Evolutionary conservation across 2,888 invertebrate genomes (phyloP), one percentile per base, ranked within the genome.

Genomic region (Pardosa pseudoannulata): DNA sequence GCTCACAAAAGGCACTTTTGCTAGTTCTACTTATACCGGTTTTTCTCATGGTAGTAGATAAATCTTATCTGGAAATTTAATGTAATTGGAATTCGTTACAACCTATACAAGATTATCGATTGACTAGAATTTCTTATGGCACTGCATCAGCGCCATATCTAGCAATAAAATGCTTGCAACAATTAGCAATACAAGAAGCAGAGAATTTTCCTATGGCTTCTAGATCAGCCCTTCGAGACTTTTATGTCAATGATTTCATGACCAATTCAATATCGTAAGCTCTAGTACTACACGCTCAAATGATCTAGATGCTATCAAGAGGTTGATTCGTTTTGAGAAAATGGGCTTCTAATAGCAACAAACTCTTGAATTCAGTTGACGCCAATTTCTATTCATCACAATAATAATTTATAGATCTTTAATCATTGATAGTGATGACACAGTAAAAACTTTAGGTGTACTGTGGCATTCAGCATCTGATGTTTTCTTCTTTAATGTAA

Each of bases 101-200:
- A n/a, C n/a, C n/a, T n/a, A n/a, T n/a, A n/a, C n/a, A n/a, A n/a
- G n/a, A n/a, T n/a, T n/a, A n/a, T n/a, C n/a, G n/a, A n/a, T n/a
- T n/a, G n/a, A n/a, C n/a, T n/a, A 90, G 90, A 1, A 89, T 91
- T 6, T 91, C 90, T 1, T 91, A 91, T 65, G 65, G 91, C 0
- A 90, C 90, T 0, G 89, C 90, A 9, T 81, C 90, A 5, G 90
- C 90, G 5, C 89, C 90, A 7, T 62, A 62, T 28, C 62, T 90
- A 23, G 90, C 91, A 0, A 89, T 88, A 0, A 70, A 90, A 72
- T 88, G 88, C 27, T 71, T 91, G 9, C 71, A 89, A 39, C 19
- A 62, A 23, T 62, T 62, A 62, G 62, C 89, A 90, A 83, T 82
- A 0, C 90, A 90, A n/a, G 88, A 89, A 39, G 29, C n/a, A 29